These are phyloP conservation scores for Drepana falcataria DNA, from an alignment of 2,888 invertebrate species.

Conservation along the genomic window DNA sequence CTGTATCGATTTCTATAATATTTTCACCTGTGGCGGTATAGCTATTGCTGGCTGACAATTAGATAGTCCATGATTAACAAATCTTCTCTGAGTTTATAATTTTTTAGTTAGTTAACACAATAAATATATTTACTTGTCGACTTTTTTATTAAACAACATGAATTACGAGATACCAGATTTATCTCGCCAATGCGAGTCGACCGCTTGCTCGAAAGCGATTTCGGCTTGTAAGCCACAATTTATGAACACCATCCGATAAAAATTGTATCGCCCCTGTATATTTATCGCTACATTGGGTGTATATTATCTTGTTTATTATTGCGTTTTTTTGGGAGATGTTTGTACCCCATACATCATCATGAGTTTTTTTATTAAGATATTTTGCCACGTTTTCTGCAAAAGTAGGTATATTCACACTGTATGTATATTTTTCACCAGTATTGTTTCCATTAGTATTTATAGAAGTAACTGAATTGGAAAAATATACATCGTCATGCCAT, in stretches of 20 bases:
- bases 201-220: constrained; percentile 50
- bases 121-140: constrained; percentile 11
- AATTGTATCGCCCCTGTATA: constrained; percentile 54
- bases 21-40: no score
- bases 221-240: constrained; percentile 64
- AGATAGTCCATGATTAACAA: no score
- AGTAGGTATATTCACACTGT: no score
- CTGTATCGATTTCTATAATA: no score
- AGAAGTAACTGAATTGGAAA: no score
- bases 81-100: background rate
- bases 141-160: constrained; percentile 23
- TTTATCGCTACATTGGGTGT: constrained; percentile 41
- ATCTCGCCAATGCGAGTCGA: constrained; percentile 39
- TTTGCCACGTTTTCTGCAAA: no score
- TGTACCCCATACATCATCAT: constrained; percentile 12
- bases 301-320: constrained; percentile 27
- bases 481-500: no score
- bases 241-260: constrained; percentile 68
- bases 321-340: constrained; percentile 11
- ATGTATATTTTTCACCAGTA: no score
- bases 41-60: no score
- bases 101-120: background rate
- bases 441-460: no score
- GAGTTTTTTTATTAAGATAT: constrained; percentile 1
- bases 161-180: constrained; percentile 40